Percentiles rank a stretch among this genome's conserved stretches.
These are phyloP conservation scores for Pangasius sanitwongsei DNA, from an alignment of 2,797 vertebrate species.

Conservation along the genomic window DNA sequence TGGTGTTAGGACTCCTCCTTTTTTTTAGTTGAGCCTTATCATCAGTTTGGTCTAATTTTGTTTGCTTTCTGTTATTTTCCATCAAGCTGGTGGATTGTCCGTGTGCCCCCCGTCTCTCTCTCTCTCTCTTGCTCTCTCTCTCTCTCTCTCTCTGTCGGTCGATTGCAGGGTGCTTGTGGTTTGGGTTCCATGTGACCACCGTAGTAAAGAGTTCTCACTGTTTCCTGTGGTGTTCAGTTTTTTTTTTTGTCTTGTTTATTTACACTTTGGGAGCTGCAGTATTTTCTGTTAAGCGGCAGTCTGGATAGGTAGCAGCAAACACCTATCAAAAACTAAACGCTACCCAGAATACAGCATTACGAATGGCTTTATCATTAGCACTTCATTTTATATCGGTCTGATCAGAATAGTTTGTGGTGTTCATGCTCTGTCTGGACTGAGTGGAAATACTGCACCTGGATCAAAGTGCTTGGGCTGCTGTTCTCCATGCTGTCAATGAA, in stretches of 20 bases:
- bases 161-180: slow-evolving; percentile 57
- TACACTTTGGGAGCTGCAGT: slow-evolving; percentile 74
- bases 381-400: background rate
- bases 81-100: slow-evolving; percentile 67
- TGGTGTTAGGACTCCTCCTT: slow-evolving; percentile 49
- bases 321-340: slow-evolving; percentile 29
- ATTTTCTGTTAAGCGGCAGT: slow-evolving; percentile 60
- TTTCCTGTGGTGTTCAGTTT: slow-evolving; percentile 68
- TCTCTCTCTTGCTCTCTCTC: slow-evolving; percentile 12
- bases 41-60: slow-evolving; percentile 60
- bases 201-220: slow-evolving; percentile 64
- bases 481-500: slow-evolving; percentile 52
- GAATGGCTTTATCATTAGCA: background rate
- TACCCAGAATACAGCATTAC: background rate
- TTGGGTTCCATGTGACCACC: slow-evolving; percentile 65
- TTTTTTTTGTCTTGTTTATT: slow-evolving; percentile 61
- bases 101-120: slow-evolving; percentile 36
- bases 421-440: slow-evolving; percentile 47
- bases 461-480: slow-evolving; percentile 63
- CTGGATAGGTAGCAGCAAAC: slow-evolving; percentile 29
- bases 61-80: slow-evolving; percentile 65
- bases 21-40: slow-evolving; percentile 66
- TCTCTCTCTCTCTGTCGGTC: background rate
- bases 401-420: slow-evolving; percentile 21
- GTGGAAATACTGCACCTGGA: slow-evolving; percentile 75